Evolutionary conservation across 2,888 invertebrate genomes (phyloP).

Genomic region (Biston stratarius): DNA sequence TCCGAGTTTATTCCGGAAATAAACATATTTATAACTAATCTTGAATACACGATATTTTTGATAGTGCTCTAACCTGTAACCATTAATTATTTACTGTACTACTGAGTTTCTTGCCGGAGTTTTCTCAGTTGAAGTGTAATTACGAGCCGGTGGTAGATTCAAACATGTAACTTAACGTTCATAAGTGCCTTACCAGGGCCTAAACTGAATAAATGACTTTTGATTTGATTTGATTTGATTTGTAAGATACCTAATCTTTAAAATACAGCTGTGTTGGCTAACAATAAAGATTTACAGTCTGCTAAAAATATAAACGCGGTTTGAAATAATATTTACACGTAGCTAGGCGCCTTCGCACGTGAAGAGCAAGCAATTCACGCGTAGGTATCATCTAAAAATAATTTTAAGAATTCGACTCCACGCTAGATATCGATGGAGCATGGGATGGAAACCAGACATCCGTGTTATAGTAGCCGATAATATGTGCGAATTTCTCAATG

Average conservation of each 20-base stretch:
- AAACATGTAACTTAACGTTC: no score
- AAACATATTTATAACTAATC: not conserved
- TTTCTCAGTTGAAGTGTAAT: no score
- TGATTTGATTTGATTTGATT: no score
- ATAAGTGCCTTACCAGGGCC: no score
- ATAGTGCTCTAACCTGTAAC: not conserved
- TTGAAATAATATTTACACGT: constrained; percentile 49
- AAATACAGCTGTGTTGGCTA: constrained; percentile 19
- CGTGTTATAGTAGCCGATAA: constrained; percentile 58
- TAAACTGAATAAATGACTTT: no score
- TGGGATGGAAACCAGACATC: constrained; percentile 65
- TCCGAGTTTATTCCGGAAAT: constrained; percentile 16
- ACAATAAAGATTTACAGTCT: constrained; percentile 32
- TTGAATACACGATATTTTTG: not conserved
- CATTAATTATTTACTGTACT: no score
- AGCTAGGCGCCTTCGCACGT: constrained; percentile 36
- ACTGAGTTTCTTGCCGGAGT: no score
- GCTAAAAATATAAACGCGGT: constrained; percentile 37
- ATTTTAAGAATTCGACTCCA: constrained; percentile 55
- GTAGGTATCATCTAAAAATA: constrained; percentile 58
- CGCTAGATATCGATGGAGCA: constrained; percentile 53
- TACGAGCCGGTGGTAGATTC: no score
- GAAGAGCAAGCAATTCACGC: constrained; percentile 34
- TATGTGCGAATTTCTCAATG: constrained; percentile 60
- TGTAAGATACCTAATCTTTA: not conserved